These are phyloP conservation scores for Diorhabda sublineata DNA, from an alignment of 1,140 invertebrate species.

Conservation along the genomic window DNA sequence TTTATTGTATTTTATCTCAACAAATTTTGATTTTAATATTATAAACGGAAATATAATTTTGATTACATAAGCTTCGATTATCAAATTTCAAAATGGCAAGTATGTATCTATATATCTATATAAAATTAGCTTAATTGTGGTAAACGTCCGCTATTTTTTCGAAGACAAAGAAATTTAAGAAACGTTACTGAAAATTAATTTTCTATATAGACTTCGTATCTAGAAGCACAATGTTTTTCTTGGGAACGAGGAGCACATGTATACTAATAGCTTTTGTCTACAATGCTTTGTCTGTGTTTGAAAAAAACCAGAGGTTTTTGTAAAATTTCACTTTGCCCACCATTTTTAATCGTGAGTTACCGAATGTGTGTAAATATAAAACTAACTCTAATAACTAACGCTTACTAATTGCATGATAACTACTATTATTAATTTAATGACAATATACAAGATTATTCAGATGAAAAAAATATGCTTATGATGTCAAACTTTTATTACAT, in stretches of 20 bases:
- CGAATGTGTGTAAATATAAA: not conserved
- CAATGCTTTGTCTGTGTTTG: not conserved
- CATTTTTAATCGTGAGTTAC: slow-evolving; percentile 13
- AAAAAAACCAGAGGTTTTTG: slow-evolving; percentile 6
- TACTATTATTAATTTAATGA: not conserved
- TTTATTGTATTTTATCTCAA: too few species aligned
- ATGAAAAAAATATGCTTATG: too few species aligned
- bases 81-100: too few species aligned
- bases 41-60: too few species aligned
- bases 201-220: not conserved
- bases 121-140: not conserved
- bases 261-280: slow-evolving; percentile 14
- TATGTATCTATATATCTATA: not conserved
- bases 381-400: slow-evolving; percentile 3
- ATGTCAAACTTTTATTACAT: too few species aligned
- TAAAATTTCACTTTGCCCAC: not conserved
- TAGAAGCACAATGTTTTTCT: not conserved
- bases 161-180: not conserved
- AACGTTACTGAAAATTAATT: slow-evolving; percentile 3
- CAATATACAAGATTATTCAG: too few species aligned
- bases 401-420: slow-evolving; percentile 10
- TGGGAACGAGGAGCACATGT: slow-evolving; percentile 17
- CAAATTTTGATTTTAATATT: too few species aligned
- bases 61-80: too few species aligned
- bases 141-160: not conserved